phyloP scores from a whole-genome alignment of 2,888 invertebrate genomes.

The Spodoptera picta region DNA sequence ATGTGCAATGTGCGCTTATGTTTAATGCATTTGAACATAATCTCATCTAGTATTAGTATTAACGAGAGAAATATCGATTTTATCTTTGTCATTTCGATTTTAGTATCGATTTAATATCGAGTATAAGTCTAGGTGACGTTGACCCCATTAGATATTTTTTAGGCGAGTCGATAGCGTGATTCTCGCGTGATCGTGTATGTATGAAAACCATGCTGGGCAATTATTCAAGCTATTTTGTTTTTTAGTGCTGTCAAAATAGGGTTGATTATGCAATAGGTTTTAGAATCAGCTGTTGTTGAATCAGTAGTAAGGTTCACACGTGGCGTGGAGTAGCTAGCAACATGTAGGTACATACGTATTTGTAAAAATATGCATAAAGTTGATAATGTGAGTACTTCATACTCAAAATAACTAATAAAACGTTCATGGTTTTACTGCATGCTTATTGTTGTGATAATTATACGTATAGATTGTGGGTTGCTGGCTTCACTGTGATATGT shows the following conservation, averaged over 20 bases:
- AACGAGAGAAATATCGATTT: constrained; percentile 24
- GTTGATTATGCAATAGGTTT: constrained; percentile 14
- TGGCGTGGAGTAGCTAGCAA: constrained; percentile 13
- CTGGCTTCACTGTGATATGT: too few relatives aligned
- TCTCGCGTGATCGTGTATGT: constrained; percentile 46
- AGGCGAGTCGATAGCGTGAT: constrained; percentile 44
- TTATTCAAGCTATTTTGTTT: constrained; percentile 32
- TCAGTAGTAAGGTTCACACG: constrained; percentile 17
- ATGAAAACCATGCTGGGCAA: constrained; percentile 28
- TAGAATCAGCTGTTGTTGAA: constrained; percentile 40
- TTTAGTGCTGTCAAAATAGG: constrained; percentile 23
- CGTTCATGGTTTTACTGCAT: background rate
- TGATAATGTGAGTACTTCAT: background rate
- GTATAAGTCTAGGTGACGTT: constrained; percentile 41
- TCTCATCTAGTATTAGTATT: constrained; percentile 33
- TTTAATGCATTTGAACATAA: constrained; percentile 46
- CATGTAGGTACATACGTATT: background rate
- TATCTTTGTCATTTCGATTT: constrained; percentile 8
- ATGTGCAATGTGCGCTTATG: constrained; percentile 42
- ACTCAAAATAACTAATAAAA: background rate
- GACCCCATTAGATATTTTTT: constrained; percentile 48
- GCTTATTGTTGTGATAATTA: too few relatives aligned
- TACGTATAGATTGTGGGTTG: too few relatives aligned
- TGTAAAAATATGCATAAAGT: constrained; percentile 6
- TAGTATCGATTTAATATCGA: constrained; percentile 35